Base-by-base conservation (phyloP, 1,140 invertebrate genomes). In the Nixonia krombeini region DNA sequence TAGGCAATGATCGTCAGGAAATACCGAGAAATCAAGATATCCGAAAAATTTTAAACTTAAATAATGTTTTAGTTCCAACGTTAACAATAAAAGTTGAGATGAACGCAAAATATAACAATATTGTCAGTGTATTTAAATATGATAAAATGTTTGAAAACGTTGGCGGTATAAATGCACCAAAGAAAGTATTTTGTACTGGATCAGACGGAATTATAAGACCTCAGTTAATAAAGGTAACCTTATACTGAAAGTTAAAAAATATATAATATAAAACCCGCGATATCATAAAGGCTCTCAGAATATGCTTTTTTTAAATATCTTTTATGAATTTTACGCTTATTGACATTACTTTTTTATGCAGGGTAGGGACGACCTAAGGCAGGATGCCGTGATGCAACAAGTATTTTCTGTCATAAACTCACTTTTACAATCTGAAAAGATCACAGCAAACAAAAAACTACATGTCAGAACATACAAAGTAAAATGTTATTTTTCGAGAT, bases 321-420 rank as follows among this genome's bases (percentile, higher is more conserved):
- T 29, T 52, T 52, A 17, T 29, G 21, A 1, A n/a, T 50, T 44
- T 42, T 15, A 31, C n/a, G 5, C 12, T n/a, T 41, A 0, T 29
- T 29, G n/a, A 2, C 33, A 17, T 38, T 17, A 6, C 26, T 33
- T 29, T 2, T 40, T 17, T 21, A 7, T 18, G 18, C 37, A 93
- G 90, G 95, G 95, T 1, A 89, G 91, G 82, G 96, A 98, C 85
- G 96, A 98, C 81, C 85, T 97, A 25, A 87, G 96, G 38, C 96
- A 98, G 86, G 97, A 99, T 86, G 95, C 96, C 4, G 94, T 98
- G 1, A 98, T 99, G 95, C 95, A 98, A 79, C 96, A 98, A 87
- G 94, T 97, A 0, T 95, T 95, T 80, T 89, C 82, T 2, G 91
- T 94, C 1, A 91, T 96, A 68, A 96, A 95, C 73, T 87, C 88